Evolutionary conservation across 2,888 invertebrate species (phyloP), one percentile per base, ranked within the genome.

Genomic region (Lordiphosa fenestrarum): DNA sequence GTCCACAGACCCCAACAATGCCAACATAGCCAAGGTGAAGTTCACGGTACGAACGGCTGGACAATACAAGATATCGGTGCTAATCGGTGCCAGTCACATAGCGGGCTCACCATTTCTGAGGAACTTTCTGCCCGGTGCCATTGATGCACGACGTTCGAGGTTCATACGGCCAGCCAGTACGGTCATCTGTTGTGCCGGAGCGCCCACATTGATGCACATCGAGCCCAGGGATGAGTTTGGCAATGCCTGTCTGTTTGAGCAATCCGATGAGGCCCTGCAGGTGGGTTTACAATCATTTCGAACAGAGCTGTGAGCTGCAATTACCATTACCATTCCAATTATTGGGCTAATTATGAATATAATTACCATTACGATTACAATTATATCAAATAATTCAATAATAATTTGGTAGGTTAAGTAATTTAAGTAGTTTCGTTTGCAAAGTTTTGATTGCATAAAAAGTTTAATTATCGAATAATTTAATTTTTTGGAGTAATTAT

Each of bases 41-140:
- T 98, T 98, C 90, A 96, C 96, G 5, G 97, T 97, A 63, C 93
- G 97, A 69, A 94, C 95, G 73, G 95, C 97, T 15, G 98, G 98
- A 33, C 93, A 95, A 75, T 98, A 98, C 90, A 92, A 93, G 84
- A 94, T 98, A 72, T 94, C 95, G 47, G 93, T 98, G 54, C 92
- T 95, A 89, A 95, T 97, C 59, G 95, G 92, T 88, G 94, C 94
- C 62, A 94, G 93, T 84, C 93, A 94, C 80, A 94, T 97, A 52
- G 92, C 94, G 61, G 96, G 96, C 70, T 96, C 96, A 73, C 98
- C 98, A 51, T 97, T 95, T 90, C 92, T 94, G 69, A 94, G 94
- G 87, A 93, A 92, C 86, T 97, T 97, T 90, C 91, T 93, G 73
- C 95, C 97, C 75, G 97, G 96, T 51, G 92, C 94, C 36, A 95